Conservation (phyloP, 2,888 invertebrate species). For the Yponomeuta malinellus region DNA sequence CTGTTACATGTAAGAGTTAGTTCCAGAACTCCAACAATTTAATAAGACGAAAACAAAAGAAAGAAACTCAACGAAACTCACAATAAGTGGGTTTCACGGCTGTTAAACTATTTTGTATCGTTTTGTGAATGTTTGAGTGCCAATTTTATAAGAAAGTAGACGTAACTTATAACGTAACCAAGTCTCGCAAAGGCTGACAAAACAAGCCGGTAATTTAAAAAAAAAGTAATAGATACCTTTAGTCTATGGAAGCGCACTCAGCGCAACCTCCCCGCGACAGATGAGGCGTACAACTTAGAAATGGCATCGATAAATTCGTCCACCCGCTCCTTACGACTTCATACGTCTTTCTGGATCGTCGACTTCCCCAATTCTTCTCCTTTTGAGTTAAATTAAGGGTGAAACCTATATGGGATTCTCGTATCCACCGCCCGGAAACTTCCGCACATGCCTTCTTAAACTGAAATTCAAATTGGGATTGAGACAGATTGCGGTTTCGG, state of each 20-base stretch:
- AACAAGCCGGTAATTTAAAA: too few relatives aligned
- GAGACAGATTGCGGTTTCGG: slow-evolving; percentile 11
- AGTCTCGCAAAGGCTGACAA: too few relatives aligned
- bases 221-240: neutral
- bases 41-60: too few relatives aligned
- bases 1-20: too few relatives aligned
- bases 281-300: slow-evolving; percentile 17
- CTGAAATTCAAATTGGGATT: slow-evolving; percentile 28
- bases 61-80: too few relatives aligned
- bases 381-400: slow-evolving; percentile 67
- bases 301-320: slow-evolving; percentile 21
- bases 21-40: too few relatives aligned
- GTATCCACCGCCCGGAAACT: slow-evolving; percentile 44
- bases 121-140: too few relatives aligned
- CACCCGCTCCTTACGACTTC: slow-evolving; percentile 46
- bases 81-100: too few relatives aligned
- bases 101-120: too few relatives aligned
- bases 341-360: slow-evolving; percentile 58
- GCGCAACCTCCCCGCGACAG: slow-evolving; percentile 3
- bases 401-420: slow-evolving; percentile 54
- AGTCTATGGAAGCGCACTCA: neutral
- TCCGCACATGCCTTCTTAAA: slow-evolving; percentile 31
- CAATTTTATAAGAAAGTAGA: too few relatives aligned
- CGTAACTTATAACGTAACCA: too few relatives aligned
- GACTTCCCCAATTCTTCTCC: slow-evolving; percentile 55